Evolutionary conservation across 2,888 invertebrate genomes (phyloP), one percentile per base, ranked within the genome.

Genomic region (Cosmia pyralina): DNA sequence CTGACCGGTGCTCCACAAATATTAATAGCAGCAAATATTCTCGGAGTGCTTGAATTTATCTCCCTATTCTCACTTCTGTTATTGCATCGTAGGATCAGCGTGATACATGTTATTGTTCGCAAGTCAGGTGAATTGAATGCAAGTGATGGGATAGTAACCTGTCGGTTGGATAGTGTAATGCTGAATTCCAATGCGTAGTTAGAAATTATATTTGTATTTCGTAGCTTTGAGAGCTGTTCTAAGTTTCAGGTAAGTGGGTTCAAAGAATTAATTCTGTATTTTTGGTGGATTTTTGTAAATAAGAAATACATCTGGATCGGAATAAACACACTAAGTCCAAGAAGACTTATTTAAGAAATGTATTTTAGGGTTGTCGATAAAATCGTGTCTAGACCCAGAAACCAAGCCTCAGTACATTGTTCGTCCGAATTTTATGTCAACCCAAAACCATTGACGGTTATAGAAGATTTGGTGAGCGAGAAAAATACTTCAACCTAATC

Each of bases 21-120:
- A 83, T 82, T 76, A 82, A 84, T 79, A 84, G 69, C 75, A 59
- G 63, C 74, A 70, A 82, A 83, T 82, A 79, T 80, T 77, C 69
- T 66, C 57, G 62, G 58, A 82, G 53, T 60, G 68, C 68, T 79
- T 58, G 65, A 84, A 83, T 84, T 77, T 82, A 84, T 84, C 69
- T 58, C 67, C 69, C 60, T 65, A 76, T 84, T 73, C 82, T 71
- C 76, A 84, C 75, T 79, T 72, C 76, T 69, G 71, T 74, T 79
- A 76, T 76, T 76, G 60, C 71, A 70, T 68, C 79, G 81, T 68
- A 70, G 76, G 76, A 72, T 83, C 79, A 63, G 41, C 38, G 64
- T 84, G 84, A 84, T 74, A 82, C 72, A 84, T 76, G 76, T 79
- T 76, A 79, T 76, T 63, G 72, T 84, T 53, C 57, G 62, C 57